Base-by-base conservation (phyloP, 2,113 vertebrate genomes). In the Silurus glanis region DNA sequence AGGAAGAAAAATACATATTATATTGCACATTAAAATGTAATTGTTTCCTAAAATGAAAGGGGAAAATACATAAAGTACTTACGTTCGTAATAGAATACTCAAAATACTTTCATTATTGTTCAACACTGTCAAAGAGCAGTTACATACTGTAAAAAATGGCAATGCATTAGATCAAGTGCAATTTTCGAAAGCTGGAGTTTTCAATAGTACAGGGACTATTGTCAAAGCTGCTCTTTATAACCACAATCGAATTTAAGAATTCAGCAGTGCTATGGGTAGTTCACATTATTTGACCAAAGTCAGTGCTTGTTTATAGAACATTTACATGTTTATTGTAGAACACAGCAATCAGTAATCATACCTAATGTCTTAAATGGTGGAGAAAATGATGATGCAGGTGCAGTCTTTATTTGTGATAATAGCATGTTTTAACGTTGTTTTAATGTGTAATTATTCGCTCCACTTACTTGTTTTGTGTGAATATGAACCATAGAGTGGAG, bases 291-390 rank as follows among this genome's bases (percentile, higher is more conserved):
- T 67, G 49, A 8, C 6, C 17, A 55, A 2, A 62, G 58, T 25
- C 2, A 0, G 21, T 84, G 45, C 25, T 76, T 83, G 66, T 71
- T 71, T 83, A 83, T 45, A 17, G 47, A 78, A 66, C 56, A 84
- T 75, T n/a, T 17, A 74, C 58, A 51, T 64, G 58, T 76, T 25
- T 78, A 55, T 78, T 64, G 58, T 49, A 78, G 58, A 76, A 62
- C 21, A 37, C 9, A 37, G 84, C 62, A 66, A 58, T 74, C 69
- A 75, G 83, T 69, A 67, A 85, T 80, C 23, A 56, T 16, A 67
- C 84, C 51, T 47, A 85, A 85, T 85, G 74, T 67, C 59, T 79
- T 56, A 56, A 85, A 79, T 69, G 59, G 47, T 23, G 62, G 49
- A 56, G n/a, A 67, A 78, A 78, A 85, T 85, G 28, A 10, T 49